Evolutionary conservation across 2,888 invertebrate genomes (phyloP), one percentile per base, ranked within the genome.

Genomic region (Eledona agricola): DNA sequence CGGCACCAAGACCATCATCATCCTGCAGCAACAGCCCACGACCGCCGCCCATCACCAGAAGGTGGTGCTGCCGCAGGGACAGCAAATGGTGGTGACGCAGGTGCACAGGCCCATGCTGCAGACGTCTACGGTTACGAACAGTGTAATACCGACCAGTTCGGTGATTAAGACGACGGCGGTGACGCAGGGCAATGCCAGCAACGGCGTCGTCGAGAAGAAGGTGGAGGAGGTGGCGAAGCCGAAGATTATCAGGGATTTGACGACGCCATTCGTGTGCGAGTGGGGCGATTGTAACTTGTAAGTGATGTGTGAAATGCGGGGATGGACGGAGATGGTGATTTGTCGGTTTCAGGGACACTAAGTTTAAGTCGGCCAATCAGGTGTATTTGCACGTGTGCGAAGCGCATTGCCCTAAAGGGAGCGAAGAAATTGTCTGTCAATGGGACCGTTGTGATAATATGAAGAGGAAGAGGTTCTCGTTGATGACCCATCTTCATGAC

Each of bases 401-500:
- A 38, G 81, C 82, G 0, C 96, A 97, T 78, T 90, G 90, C 76
- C 91, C 93, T 6, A 83, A 83, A 55, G 79, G 78, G 46, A 70
- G 78, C 45, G 81, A 81, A 58, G 92, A 93, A 72, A 87, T 91
- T 57, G 83, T 89, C 9, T 97, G 97, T 73, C 81, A 90, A 73
- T 97, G 97, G 97, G 86, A 90, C 16, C 82, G 86, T 20, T 95
- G 95, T 76, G 97, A 97, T 79, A 86, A 89, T 26, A 86, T 96
- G 75, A 89, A 91, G 46, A 79, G 97, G 47, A 89, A 90, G 71
- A 85, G 93, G 43, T 96, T 96, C 80, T 98, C 98, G 1, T 80
- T 98, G 20, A 93, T 97, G 85, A 97, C 98, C 51, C 99, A 99
- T 78, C 82, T 98, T 55, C 89, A 91, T 66, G 98, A 98, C 78